Base-by-base conservation (phyloP, 2,888 invertebrate species). In the Orthosia gracilis region DNA sequence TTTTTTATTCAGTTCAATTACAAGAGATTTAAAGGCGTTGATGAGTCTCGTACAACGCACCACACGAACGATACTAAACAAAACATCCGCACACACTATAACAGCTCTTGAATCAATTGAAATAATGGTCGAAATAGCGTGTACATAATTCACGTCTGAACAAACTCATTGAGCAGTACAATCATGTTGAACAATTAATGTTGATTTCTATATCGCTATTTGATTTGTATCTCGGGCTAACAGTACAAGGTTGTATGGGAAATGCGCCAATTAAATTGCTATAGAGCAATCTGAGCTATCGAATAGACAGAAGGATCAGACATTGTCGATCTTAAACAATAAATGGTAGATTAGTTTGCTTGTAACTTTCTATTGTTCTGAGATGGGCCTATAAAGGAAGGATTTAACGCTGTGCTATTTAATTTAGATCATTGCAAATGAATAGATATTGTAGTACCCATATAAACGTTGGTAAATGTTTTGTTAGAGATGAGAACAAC, bases 171-270 rank as follows among this genome's bases (percentile, higher is more conserved):
- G 82, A 88, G 88, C 88, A 81, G 68, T 81, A 91, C 92, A 90
- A 92, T 92, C 90, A 89, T 84, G 85, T 88, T 89, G 90, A 93
- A 94, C 94, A 94, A 94, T 94, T 94, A 94, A 93, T 93, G 94
- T 93, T 92, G 93, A 94, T 94, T 93, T 89, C 90, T 91, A 93
- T 93, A 91, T 93, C 92, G 93, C 90, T 94, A 92, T 92, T 91
- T 92, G 94, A 94, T 94, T 91, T 90, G 90, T 92, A 94, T 94
- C 93, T 90, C 79, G 78, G 76, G 76, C 76, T 90, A 91, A 89
- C 90, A 89, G 91, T 91, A 88, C 82, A 83, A 83, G 80, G 87
- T 85, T 90, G 91, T 92, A 93, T 94, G 94, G 92, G 94, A 94
- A 94, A 89, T 90, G 91, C 89, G 89, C 91, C 92, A 94, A 94